Base-by-base conservation (phyloP, 2,888 invertebrate genomes). In the Lithophane socia region DNA sequence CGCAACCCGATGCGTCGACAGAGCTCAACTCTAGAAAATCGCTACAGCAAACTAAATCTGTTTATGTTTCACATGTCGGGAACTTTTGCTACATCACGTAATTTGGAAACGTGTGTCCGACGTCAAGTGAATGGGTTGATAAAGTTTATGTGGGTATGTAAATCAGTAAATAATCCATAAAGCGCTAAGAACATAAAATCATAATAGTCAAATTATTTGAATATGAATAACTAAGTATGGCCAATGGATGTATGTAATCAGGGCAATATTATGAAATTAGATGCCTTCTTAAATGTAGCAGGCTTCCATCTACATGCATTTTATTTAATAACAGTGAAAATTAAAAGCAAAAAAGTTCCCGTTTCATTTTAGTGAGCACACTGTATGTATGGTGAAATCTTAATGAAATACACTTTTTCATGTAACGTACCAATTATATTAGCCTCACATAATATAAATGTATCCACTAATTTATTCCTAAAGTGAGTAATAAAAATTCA, bases 401-500 rank as follows among this genome's bases (percentile, higher is more conserved):
- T 65, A 69, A 73, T 56, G n/a, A 68, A 80, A 73, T 72, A 79
- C 71, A 84, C 49, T 56, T 56, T 61, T 77, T 63, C 29, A 58
- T 72, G 58, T 80, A 44, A 24, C n/a, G 44, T 44, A 65, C 29
- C 37, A 80, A 80, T 69, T 80, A n/a, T 80, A 65, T 69, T 65
- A 60, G 18, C 60, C n/a, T 29, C 58, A 64, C 79, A 60, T 80
- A 65, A 80, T 58, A 80, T 64, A 73, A 64, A 68, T 73, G 73
- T 79, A 63, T 47, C 60, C 56, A 66, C 67, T 58, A 64, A 84
- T 73, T 80, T 69, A 84, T 74, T 65, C 47, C 24, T 79, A 63
- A 79, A 80, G 60, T 73, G 64, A 74, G 69, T 44, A 52, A 72
- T 82, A 65, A 72, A 85, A 76, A 82, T 60, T 82, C 52, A 71